Evolutionary conservation across 2,888 invertebrate genomes (phyloP).

Genomic region (Lycia hirtaria): DNA sequence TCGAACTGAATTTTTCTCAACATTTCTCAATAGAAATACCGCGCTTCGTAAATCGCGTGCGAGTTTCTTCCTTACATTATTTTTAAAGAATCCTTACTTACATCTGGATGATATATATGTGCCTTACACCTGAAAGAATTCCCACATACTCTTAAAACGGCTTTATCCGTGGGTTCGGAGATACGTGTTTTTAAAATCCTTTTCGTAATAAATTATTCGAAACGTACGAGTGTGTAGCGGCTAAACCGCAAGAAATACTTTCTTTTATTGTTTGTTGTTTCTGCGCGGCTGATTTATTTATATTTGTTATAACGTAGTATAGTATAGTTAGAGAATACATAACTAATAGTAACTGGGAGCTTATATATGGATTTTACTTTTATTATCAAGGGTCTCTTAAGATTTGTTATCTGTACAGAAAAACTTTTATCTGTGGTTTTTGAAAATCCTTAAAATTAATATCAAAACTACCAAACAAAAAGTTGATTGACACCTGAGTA

Average conservation of each 20-base stretch:
- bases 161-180: slow-evolving; percentile 70
- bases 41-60: slow-evolving; percentile 22
- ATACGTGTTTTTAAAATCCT: slow-evolving; percentile 81
- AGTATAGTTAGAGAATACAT: too few relatives aligned
- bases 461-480: too few relatives aligned
- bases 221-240: slow-evolving; percentile 58
- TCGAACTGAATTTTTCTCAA: slow-evolving; percentile 3
- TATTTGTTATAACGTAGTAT: slow-evolving; percentile 18
- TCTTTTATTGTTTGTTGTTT: slow-evolving; percentile 54
- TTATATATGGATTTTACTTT: too few relatives aligned
- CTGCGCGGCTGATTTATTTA: slow-evolving; percentile 35
- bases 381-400: too few relatives aligned
- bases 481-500: too few relatives aligned
- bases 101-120: slow-evolving; percentile 53
- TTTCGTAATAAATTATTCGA: slow-evolving; percentile 79
- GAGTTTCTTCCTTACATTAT: slow-evolving; percentile 33
- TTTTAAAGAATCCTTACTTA: slow-evolving; percentile 34
- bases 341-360: too few relatives aligned
- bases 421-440: too few relatives aligned
- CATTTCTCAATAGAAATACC: slow-evolving; percentile 13
- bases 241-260: slow-evolving; percentile 66
- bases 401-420: too few relatives aligned
- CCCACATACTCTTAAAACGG: slow-evolving; percentile 80
- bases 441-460: too few relatives aligned
- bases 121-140: slow-evolving; percentile 68